Evolutionary conservation across 2,113 vertebrate genomes (phyloP).

Genomic region (Sminthopsis crassicaudata): DNA sequence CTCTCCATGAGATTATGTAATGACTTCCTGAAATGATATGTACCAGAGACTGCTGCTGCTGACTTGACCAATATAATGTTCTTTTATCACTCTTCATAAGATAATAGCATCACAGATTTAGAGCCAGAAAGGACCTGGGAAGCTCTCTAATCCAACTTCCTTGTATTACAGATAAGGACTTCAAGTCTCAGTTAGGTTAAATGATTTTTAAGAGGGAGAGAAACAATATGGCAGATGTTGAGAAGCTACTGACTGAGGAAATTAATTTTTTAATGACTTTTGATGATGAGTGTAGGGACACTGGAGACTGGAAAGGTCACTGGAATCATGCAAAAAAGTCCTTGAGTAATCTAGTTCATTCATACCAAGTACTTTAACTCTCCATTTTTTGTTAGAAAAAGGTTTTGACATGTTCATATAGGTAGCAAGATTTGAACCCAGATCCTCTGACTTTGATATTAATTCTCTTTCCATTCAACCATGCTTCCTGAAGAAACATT

Average conservation of each 20-base stretch:
- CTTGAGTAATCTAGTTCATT: not conserved
- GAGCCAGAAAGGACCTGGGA: not conserved
- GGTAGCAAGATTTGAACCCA: not conserved
- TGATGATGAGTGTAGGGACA: not conserved
- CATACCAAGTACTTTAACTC: not conserved
- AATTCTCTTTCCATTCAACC: not conserved
- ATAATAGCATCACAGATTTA: not conserved
- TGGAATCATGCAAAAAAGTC: not conserved
- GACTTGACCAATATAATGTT: slow-evolving; percentile 18
- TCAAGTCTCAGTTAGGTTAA: not conserved
- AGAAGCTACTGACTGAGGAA: not conserved
- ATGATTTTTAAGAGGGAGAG: not conserved
- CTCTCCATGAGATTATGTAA: not conserved
- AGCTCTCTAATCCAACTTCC: not conserved
- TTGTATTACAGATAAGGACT: not conserved
- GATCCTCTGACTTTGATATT: not conserved
- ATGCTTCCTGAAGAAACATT: not conserved
- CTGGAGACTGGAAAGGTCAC: not conserved
- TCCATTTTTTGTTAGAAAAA: not conserved
- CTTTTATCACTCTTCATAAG: not conserved
- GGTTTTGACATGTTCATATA: not conserved
- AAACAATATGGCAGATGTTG: not conserved
- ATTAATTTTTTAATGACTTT: not conserved
- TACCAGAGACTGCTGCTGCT: not conserved
- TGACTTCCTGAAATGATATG: not conserved